A percentile compares a stretch with the other conserved stretches of the same genome.
These are phyloP conservation scores for Malthinus seriepunctatus DNA, from an alignment of 2,888 invertebrate genomes.

Conservation along the genomic window DNA sequence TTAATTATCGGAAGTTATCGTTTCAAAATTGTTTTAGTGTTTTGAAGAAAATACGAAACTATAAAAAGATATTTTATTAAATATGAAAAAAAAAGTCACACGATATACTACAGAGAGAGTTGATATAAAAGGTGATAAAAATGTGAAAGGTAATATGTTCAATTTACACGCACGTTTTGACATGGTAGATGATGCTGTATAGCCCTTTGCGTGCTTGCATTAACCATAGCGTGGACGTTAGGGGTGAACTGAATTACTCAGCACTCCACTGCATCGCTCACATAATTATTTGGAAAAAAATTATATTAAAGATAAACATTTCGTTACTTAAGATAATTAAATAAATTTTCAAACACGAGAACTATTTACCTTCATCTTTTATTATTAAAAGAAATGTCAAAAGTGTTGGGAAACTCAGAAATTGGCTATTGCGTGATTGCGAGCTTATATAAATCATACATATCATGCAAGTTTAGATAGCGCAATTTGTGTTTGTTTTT, in stretches of 20 bases:
- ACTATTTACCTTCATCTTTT: background rate
- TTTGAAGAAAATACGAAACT: background rate
- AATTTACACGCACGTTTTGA: slow-evolving; percentile 27
- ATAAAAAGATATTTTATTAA: slow-evolving; percentile 11
- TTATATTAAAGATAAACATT: background rate
- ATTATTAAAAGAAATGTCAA: background rate
- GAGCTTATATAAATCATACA: slow-evolving; percentile 11
- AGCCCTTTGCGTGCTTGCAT: slow-evolving; percentile 22
- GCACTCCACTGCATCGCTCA: slow-evolving; percentile 10
- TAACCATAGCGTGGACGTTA: slow-evolving; percentile 13
- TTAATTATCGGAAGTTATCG: background rate
- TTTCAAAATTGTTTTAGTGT: background rate
- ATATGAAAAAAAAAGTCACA: slow-evolving; percentile 22
- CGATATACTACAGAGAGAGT: slow-evolving; percentile 23
- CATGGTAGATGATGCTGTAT: slow-evolving; percentile 20
- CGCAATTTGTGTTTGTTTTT: slow-evolving; percentile 17
- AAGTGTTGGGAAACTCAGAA: slow-evolving; percentile 3
- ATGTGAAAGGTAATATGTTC: slow-evolving; percentile 32
- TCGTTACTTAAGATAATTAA: no score
- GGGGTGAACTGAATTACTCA: slow-evolving; percentile 16
- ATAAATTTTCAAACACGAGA: no score
- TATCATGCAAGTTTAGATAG: slow-evolving; percentile 14
- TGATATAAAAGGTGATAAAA: slow-evolving; percentile 32
- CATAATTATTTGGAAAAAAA: slow-evolving; percentile 4
- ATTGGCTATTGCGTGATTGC: slow-evolving; percentile 13